Conservation (phyloP, 2,888 invertebrate genomes). For the Drosophila mercatorum region DNA sequence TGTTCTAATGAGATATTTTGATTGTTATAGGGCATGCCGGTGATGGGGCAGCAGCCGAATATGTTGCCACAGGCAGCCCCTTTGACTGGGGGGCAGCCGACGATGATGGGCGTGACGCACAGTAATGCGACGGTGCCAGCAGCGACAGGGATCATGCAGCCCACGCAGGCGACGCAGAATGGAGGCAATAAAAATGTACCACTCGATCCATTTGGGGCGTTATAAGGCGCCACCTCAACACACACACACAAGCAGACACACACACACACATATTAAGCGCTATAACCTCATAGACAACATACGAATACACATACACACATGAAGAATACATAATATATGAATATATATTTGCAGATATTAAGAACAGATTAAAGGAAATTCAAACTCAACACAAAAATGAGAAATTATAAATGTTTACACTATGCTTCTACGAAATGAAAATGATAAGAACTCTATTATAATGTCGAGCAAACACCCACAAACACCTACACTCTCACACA, state of each 20-base stretch:
- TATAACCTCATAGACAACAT: conserved; percentile 67
- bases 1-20: conserved; percentile 34
- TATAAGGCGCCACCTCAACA: conserved; percentile 76
- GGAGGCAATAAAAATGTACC: conserved; percentile 85
- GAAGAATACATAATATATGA: conserved; percentile 40
- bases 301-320: conserved; percentile 41
- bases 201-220: conserved; percentile 86
- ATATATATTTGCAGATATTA: conserved; percentile 56
- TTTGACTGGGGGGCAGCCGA: conserved; percentile 84
- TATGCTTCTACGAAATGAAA: conserved; percentile 47
- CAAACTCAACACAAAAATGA: conserved; percentile 32
- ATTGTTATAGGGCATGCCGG: conserved; percentile 84
- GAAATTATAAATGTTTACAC: conserved; percentile 60
- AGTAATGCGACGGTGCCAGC: conserved; percentile 74
- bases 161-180: conserved; percentile 76
- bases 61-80: conserved; percentile 84
- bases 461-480: conserved; percentile 52
- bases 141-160: conserved; percentile 79
- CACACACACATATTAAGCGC: conserved; percentile 53
- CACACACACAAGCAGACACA: conserved; percentile 14
- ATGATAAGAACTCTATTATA: conserved; percentile 61
- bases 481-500: conserved; percentile 5
- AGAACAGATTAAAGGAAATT: conserved; percentile 24
- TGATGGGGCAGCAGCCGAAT: conserved; percentile 83
- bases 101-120: conserved; percentile 79